A percentile compares a stretch with the other conserved stretches of the same genome.
Evolutionary conservation across 2,113 vertebrate genomes (phyloP).

Genomic region (Acanthochromis polyacanthus): DNA sequence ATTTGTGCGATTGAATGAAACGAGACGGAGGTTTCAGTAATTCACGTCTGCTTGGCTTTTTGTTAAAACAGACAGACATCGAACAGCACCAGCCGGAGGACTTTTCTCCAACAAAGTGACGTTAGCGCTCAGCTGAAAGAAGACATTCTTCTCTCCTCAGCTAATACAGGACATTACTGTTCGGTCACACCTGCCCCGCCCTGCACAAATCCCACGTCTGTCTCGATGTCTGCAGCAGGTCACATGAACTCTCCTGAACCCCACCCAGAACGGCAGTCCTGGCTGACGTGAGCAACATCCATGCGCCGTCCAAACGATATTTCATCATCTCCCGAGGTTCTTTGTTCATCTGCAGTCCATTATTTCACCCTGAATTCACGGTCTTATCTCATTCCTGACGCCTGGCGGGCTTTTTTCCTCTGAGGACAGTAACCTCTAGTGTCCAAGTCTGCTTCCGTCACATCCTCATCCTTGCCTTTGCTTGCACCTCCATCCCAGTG

Average conservation of each 20-base stretch:
- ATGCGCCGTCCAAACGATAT: slow-evolving; percentile 2
- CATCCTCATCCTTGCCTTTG: slow-evolving; percentile 16
- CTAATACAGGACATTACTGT: slow-evolving; percentile 66
- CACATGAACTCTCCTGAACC: slow-evolving; percentile 55
- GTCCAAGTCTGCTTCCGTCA: neutral
- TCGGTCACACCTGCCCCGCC: slow-evolving; percentile 70
- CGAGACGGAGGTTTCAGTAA: neutral
- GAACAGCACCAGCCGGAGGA: slow-evolving; percentile 8
- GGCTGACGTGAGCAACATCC: slow-evolving; percentile 28
- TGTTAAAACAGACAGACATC: slow-evolving; percentile 18
- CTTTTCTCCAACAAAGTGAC: slow-evolving; percentile 32
- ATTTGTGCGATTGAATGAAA: too few species aligned
- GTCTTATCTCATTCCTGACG: slow-evolving; percentile 16
- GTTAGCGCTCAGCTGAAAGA: slow-evolving; percentile 62
- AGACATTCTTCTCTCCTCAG: slow-evolving; percentile 63
- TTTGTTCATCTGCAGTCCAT: slow-evolving; percentile 19
- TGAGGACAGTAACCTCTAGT: neutral
- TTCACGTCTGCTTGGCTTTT: neutral
- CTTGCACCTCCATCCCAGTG: neutral
- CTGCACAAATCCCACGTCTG: slow-evolving; percentile 53
- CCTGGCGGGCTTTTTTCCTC: neutral
- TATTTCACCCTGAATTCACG: slow-evolving; percentile 9
- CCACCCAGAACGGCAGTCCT: slow-evolving; percentile 29
- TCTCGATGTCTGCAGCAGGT: slow-evolving; percentile 58
- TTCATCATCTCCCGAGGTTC: slow-evolving; percentile 19